Evolutionary conservation across 2,113 vertebrate species (phyloP), one percentile per base, ranked within the genome.

Genomic region (Anoura caudifer): DNA sequence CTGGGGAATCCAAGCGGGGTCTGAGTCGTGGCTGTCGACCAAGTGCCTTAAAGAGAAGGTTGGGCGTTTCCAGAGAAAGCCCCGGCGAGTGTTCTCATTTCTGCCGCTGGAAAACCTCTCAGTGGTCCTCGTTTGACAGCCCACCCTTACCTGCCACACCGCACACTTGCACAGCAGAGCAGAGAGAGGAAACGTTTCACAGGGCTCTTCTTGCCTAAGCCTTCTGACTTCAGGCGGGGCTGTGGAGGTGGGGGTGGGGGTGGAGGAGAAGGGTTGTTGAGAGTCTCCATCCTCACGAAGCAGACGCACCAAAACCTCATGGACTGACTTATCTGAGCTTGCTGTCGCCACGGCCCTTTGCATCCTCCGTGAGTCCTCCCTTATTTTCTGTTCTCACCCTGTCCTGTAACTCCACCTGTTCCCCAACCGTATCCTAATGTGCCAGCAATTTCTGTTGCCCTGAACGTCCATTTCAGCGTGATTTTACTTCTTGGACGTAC

Each of bases 261-360:
- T 4, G 10, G 69, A 33, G n/a, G 31, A 33, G 12, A n/a, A 11
- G 47, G 0, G 2, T 5, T 80, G 7, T 26, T n/a, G 31, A 50
- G 20, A 67, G 17, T 28, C 10, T 33, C 45, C 33, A 3, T 6
- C 5, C 20, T 31, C 3, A 16, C 43, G 20, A 36, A 47, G 16
- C 45, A 73, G n/a, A 61, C 1, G 7, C 1, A 5, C 2, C 2
- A 0, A 3, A 17, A 26, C 3, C 28, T 8, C 47, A 15, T 4
- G 43, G 16, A n/a, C 2, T 26, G 43, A 38, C n/a, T 38, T 31
- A 50, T 12, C 31, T 1, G 41, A 59, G 8, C 19, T 16, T 54
- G 33, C 0, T 14, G 12, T 28, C 41, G 5, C 19, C 14, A 4
- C 3, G 2, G 1, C 12, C 52, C 50, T 52, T 8, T 15, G 2